These are phyloP conservation scores for Vanessa cardui DNA, from an alignment of 2,888 invertebrate genomes.

Conservation along the genomic window DNA sequence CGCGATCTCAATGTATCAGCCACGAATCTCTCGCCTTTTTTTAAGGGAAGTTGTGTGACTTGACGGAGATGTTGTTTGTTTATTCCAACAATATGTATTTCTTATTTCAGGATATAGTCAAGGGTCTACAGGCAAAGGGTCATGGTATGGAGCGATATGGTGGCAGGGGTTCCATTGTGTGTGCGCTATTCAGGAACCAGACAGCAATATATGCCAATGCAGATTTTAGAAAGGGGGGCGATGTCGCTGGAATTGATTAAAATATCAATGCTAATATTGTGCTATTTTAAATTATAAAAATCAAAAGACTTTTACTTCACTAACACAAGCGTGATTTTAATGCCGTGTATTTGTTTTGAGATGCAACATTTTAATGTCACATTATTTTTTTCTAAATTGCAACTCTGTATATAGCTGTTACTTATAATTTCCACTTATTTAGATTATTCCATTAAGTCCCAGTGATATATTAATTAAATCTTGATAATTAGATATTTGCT, in stretches of 20 bases:
- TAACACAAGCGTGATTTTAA: neutral
- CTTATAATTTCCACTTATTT: neutral
- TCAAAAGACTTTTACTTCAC: neutral
- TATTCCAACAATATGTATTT: too few relatives aligned
- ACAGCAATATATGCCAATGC: constrained; percentile 88
- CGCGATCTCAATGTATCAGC: too few relatives aligned
- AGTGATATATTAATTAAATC: neutral
- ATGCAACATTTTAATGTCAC: neutral
- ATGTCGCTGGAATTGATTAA: constrained; percentile 86
- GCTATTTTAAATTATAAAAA: neutral
- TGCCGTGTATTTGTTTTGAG: neutral
- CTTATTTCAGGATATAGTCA: constrained; percentile 80
- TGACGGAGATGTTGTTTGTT: too few relatives aligned
- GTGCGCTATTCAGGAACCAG: constrained; percentile 84
- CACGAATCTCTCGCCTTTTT: too few relatives aligned
- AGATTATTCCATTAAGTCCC: neutral
- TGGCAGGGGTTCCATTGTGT: constrained; percentile 87
- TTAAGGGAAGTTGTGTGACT: too few relatives aligned
- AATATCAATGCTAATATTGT: neutral
- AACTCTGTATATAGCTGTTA: neutral
- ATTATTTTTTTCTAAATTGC: neutral
- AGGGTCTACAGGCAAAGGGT: constrained; percentile 85
- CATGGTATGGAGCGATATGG: constrained; percentile 85
- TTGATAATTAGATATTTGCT: constrained; percentile 4
- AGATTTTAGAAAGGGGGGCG: constrained; percentile 92